Conservation (phyloP, 2,888 invertebrate species). For the Lymantria monacha region DNA sequence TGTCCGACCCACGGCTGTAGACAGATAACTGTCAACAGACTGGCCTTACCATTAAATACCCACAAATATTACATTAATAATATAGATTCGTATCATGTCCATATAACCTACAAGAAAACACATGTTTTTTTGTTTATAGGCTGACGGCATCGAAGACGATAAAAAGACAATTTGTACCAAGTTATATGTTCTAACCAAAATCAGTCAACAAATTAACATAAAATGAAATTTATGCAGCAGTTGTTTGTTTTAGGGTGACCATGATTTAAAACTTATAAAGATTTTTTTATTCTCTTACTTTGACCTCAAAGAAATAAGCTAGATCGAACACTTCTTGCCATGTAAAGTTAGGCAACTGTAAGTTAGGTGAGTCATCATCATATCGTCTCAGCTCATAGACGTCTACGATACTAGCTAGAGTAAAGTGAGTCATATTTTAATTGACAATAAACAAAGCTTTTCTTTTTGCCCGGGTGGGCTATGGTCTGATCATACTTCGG, state of each 20-base stretch:
- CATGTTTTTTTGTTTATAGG: conserved; percentile 2
- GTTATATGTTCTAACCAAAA: conserved; percentile 5
- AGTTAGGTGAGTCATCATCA: too few relatives aligned
- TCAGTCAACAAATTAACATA: conserved; percentile 9
- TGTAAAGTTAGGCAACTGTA: too few relatives aligned
- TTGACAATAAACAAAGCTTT: too few relatives aligned
- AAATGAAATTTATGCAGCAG: conserved; percentile 5
- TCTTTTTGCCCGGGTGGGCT: too few relatives aligned
- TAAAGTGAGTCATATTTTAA: too few relatives aligned
- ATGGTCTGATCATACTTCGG: too few relatives aligned
- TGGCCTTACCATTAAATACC: too few relatives aligned
- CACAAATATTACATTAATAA: not conserved
- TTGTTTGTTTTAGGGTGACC: conserved; percentile 6
- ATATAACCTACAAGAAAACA: conserved; percentile 6
- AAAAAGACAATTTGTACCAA: conserved; percentile 5
- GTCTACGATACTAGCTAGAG: too few relatives aligned
- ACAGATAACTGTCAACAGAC: too few relatives aligned
- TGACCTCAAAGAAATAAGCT: not conserved
- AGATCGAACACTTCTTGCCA: too few relatives aligned
- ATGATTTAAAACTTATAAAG: not conserved
- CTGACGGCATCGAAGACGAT: conserved; percentile 1
- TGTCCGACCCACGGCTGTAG: too few relatives aligned
- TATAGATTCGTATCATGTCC: not conserved
- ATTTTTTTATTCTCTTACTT: not conserved
- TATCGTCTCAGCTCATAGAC: too few relatives aligned